A percentile compares a stretch with the other conserved stretches of the same genome.
phyloP scores from a whole-genome alignment of 2,888 invertebrate genomes.

The Alcis repandata region DNA sequence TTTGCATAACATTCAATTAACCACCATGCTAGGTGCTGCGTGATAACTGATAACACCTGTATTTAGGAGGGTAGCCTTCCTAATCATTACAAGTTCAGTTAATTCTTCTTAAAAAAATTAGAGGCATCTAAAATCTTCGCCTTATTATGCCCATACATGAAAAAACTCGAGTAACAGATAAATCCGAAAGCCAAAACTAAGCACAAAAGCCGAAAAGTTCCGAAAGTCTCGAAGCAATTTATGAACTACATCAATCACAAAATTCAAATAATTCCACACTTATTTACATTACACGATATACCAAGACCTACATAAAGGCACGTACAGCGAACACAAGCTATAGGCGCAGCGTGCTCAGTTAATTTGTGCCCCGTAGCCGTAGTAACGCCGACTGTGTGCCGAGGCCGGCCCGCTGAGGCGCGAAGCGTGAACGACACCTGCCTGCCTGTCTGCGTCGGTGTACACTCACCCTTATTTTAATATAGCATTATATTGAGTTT shows the following conservation, averaged over 20 bases:
- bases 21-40: too few relatives aligned
- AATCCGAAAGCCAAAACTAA: background rate
- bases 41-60: too few relatives aligned
- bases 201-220: background rate
- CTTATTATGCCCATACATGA: too few relatives aligned
- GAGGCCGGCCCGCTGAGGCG: slow-evolving; percentile 49
- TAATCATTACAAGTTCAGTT: too few relatives aligned
- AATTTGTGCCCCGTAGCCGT: slow-evolving; percentile 51
- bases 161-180: too few relatives aligned
- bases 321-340: slow-evolving; percentile 32
- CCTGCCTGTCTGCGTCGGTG: slow-evolving; percentile 38
- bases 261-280: background rate
- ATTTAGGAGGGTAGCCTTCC: too few relatives aligned
- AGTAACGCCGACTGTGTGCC: slow-evolving; percentile 53
- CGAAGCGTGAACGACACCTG: slow-evolving; percentile 68
- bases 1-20: too few relatives aligned
- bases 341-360: slow-evolving; percentile 37
- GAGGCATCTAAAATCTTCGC: too few relatives aligned
- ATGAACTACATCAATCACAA: background rate
- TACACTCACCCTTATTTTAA: slow-evolving; percentile 33
- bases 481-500: slow-evolving; percentile 33
- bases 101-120: too few relatives aligned
- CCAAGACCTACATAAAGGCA: slow-evolving; percentile 32
- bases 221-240: background rate
- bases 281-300: background rate